Base-by-base conservation (phyloP, 2,797 vertebrate genomes). In the Manis pentadactyla region DNA sequence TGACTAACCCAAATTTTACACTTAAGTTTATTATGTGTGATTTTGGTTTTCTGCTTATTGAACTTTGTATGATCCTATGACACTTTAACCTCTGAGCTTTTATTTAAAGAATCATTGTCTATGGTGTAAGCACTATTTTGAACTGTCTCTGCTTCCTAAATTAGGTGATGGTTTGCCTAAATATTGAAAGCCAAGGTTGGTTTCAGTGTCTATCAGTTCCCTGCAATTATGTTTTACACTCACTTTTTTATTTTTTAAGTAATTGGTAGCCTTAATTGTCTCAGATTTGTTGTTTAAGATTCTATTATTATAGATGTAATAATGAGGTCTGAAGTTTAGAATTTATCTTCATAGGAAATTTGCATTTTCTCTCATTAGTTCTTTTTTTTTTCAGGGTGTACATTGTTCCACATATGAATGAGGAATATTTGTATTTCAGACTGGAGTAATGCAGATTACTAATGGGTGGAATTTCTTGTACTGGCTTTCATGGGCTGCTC, bases 401-500 rank as follows among this genome's bases (percentile, higher is more conserved):
- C 1, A 13, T 15, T 90, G 53, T 55, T 82, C 31, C 6, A 42
- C 1, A 0, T 97, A 90, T 95, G n/a, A 61, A 79, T 89, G 49
- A 68, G 63, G 75, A 93, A 46, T 90, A 88, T 49, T 63, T 96
- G 31, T 51, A 94, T 96, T 97, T 96, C 57, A 82, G 91, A n/a
- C 59, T 96, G 39, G 51, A 69, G 2, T 77, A 79, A 13, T 85
- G 31, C 37, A 78, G 6, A 31, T 86, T 92, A 87, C 84, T 37
- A 34, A 0, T 63, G 77, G 55, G 71, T 90, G 31, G 59, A 23
- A 94, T 96, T 97, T 92, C 74, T 97, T 93, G 11, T 61, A 0
- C 34, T 93, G 96, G 15, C 31, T 96, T 91, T 95, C 94, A 59
- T 78, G 86, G 95, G 66, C 64, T 96, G 78, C 73, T 84, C 94